Evolutionary conservation across 2,797 vertebrate species (phyloP).

Genomic region (Tapirus indicus): DNA sequence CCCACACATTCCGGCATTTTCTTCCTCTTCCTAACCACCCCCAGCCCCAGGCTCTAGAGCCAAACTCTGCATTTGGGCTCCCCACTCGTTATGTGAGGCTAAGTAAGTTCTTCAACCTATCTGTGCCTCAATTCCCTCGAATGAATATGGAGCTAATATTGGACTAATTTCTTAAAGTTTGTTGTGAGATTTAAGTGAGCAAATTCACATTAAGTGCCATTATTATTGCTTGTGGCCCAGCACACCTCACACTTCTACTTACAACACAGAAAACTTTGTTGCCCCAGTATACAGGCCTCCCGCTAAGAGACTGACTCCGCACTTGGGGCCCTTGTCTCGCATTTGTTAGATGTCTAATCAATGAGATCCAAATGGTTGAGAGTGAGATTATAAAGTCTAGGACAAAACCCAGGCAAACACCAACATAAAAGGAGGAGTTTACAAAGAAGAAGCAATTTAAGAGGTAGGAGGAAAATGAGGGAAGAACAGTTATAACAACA

Average conservation of each 20-base stretch:
- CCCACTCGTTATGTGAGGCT: neutral
- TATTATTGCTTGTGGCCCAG: neutral
- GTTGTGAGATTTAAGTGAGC: neutral
- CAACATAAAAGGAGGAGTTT: neutral
- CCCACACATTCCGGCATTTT: neutral
- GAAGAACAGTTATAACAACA: neutral
- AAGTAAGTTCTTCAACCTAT: neutral
- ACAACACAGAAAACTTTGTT: neutral
- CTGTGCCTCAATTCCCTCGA: neutral
- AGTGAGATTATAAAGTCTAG: neutral
- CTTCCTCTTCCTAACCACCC: neutral
- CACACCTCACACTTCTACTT: neutral
- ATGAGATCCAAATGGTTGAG: neutral
- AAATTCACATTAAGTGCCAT: neutral
- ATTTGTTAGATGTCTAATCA: neutral
- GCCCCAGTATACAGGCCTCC: no score
- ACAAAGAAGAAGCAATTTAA: neutral
- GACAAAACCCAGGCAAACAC: conserved; percentile 12
- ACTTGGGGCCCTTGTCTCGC: neutral
- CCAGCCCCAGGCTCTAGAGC: neutral
- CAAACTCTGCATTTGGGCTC: neutral
- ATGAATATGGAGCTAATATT: neutral
- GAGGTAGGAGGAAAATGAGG: neutral
- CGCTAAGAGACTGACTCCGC: neutral
- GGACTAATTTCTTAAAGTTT: neutral